Evolutionary conservation across 2,888 invertebrate species (phyloP), one percentile per base, ranked within the genome.

Genomic region (Dynastes grantii): DNA sequence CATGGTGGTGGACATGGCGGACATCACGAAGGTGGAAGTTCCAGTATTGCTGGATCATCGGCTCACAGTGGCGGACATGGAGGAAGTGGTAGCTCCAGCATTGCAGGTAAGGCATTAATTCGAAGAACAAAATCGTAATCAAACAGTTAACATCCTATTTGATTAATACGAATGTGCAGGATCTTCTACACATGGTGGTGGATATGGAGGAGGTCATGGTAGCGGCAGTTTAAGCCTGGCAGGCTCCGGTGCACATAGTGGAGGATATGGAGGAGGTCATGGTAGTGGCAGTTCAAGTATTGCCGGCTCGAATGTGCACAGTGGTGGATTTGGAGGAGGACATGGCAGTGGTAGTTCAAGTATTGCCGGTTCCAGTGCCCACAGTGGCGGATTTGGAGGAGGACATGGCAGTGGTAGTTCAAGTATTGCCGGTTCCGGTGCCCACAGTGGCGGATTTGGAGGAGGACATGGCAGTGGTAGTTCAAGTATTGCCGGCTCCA

Each of bases 271-370:
- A 53, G 53, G 53, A 53, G 53, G 53, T 4, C 58, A 58, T 29
- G 61, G 61, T 0, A 61, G 61, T 27, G 61, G 61, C 3, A 68
- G 27, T 13, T 67, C 67, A 3, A 22, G 45, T 22, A 11, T 8
- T 45, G 67, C 45, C 11, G 45, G 22, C 40, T 49, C 40, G 1
- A 1, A 3, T 5, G 61, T 29, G 1, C 61, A 61, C 22, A 13
- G 27, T 29, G 61, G 61, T 29, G 29, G 61, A 27, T 61, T 9
- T 61, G 45, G 45, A 22, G 49, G 22, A 9, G 9, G 2, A 2
- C 29, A 32, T 49, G 68, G 68, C 6, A 68, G 68, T 22, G 49
- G 45, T 9, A 68, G 51, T 13, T 68, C 49, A 11, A 68, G 68
- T 49, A 1, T 22, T 13, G 45, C 68, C 27, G 49, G 65, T 9